Evolutionary conservation across 53 echinoderm and acorn worm genomes (phyloP).

Genomic region (Paracentrotus lividus): DNA sequence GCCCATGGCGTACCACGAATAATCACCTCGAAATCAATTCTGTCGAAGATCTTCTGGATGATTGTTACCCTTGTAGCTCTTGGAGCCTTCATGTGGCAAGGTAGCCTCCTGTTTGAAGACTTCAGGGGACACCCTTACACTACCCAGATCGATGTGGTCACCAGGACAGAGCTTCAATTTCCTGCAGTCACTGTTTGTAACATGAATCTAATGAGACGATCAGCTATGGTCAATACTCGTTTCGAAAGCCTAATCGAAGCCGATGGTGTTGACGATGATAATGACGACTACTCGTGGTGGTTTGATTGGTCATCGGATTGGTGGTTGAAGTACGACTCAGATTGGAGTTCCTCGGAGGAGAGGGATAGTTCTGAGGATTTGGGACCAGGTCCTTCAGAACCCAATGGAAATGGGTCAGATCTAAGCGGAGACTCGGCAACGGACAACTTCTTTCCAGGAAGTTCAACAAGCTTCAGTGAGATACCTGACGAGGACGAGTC

Average conservation of each 20-base stretch:
- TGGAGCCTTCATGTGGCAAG: slow-evolving; percentile 77
- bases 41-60: slow-evolving; percentile 79
- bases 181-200: slow-evolving; percentile 96
- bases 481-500: neutral
- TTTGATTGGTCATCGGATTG: slow-evolving; percentile 77
- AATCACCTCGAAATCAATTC: slow-evolving; percentile 64
- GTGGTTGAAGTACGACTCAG: slow-evolving; percentile 65
- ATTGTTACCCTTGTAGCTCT: slow-evolving; percentile 70
- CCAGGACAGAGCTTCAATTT: slow-evolving; percentile 74
- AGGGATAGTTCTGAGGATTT: neutral
- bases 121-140: slow-evolving; percentile 74
- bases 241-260: slow-evolving; percentile 80
- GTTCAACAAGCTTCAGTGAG: neutral
- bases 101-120: slow-evolving; percentile 62
- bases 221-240: slow-evolving; percentile 73
- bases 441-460: neutral
- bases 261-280: slow-evolving; percentile 76
- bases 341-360: neutral
- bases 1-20: slow-evolving; percentile 87
- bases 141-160: slow-evolving; percentile 82
- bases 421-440: slow-evolving; percentile 5
- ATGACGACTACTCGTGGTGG: slow-evolving; percentile 77
- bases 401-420: neutral
- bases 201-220: slow-evolving; percentile 83
- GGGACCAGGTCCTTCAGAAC: neutral